Percentiles rank a stretch among this genome's conserved stretches.
These are phyloP conservation scores for Parascotia fuliginaria DNA, from an alignment of 2,888 invertebrate species.

Conservation along the genomic window DNA sequence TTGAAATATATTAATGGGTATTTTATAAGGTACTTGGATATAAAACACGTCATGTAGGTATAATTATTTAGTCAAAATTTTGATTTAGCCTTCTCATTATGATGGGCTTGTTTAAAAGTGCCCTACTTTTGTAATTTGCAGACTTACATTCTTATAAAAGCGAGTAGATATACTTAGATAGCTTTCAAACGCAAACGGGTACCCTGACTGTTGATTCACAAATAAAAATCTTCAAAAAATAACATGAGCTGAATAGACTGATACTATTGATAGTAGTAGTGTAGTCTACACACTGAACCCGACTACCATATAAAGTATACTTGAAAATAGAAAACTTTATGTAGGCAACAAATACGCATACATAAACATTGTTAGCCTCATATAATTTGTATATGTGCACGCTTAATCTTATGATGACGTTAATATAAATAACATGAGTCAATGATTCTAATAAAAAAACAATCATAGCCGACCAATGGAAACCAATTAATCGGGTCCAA, in stretches of 20 bases:
- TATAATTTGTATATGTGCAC: conserved; percentile 26
- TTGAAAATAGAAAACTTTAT: background rate
- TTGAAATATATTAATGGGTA: conserved; percentile 4
- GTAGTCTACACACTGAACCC: no score
- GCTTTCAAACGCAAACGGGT: no score
- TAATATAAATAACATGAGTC: conserved; percentile 48
- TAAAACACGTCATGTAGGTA: conserved; percentile 1
- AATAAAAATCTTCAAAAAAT: no score
- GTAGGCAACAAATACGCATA: conserved; percentile 1
- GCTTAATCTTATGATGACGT: conserved; percentile 32
- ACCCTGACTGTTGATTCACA: no score
- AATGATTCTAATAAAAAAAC: conserved; percentile 49
- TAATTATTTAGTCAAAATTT: background rate
- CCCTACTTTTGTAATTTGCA: background rate
- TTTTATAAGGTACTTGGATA: background rate
- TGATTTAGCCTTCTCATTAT: no score
- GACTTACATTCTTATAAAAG: no score
- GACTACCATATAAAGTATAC: no score
- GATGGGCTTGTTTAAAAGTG: background rate
- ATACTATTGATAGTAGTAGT: no score
- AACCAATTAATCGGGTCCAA: conserved; percentile 69
- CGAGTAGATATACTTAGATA: no score
- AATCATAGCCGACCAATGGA: conserved; percentile 63
- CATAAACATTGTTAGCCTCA: conserved; percentile 9
- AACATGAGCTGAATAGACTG: no score